Evolutionary conservation across 2,113 vertebrate genomes (phyloP).

Genomic region (Formicarius rufipectus): DNA sequence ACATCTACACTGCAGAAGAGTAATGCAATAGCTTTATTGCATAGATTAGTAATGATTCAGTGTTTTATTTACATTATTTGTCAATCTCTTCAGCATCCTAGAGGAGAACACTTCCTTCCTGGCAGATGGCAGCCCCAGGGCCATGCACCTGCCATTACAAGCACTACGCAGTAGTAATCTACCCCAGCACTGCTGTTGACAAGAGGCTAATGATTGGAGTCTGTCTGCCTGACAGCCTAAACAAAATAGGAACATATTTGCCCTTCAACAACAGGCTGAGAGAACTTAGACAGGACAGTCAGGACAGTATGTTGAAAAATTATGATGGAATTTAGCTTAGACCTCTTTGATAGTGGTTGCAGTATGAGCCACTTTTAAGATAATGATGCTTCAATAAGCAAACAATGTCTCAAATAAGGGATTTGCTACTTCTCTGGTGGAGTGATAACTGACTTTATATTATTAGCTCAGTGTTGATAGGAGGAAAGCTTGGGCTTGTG

Average conservation of each 20-base stretch:
- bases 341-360: background rate
- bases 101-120: constrained; percentile 65
- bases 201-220: constrained; percentile 84
- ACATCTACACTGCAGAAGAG: background rate
- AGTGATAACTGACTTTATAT: rapidly evolving
- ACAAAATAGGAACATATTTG: constrained; percentile 67
- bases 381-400: background rate
- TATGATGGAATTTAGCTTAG: background rate
- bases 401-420: background rate
- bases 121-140: constrained; percentile 81
- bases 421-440: background rate
- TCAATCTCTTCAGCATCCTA: constrained; percentile 49
- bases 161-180: constrained; percentile 77
- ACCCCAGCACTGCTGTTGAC: constrained; percentile 79
- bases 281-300: background rate
- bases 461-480: background rate
- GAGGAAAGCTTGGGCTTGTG: background rate
- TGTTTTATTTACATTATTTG: constrained; percentile 55
- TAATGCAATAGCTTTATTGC: background rate
- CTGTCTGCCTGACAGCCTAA: constrained; percentile 75
- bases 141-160: constrained; percentile 83
- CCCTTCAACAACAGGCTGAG: constrained; percentile 16
- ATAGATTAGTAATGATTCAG: constrained; percentile 19
- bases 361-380: background rate
- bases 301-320: background rate